A percentile compares a stretch with the other conserved stretches of the same genome.
These are phyloP conservation scores for Erethizon dorsatum DNA, from an alignment of 2,797 vertebrate genomes.

Conservation along the genomic window DNA sequence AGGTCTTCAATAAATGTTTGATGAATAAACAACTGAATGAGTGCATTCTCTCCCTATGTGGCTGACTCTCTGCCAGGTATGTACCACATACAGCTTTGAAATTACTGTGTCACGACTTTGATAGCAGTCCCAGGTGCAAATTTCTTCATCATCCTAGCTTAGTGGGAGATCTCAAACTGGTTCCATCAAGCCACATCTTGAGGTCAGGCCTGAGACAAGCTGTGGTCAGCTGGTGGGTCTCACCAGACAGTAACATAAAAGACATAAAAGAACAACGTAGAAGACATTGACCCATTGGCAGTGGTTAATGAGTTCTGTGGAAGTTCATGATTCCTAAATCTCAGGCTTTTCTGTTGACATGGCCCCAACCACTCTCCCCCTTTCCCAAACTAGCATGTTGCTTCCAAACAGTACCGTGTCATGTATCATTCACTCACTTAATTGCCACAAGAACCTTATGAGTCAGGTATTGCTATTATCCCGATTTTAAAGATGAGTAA, in stretches of 20 bases:
- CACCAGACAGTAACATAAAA: background rate
- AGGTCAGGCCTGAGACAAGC: background rate
- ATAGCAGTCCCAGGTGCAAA: background rate
- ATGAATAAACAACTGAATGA: background rate
- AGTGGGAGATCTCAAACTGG: background rate
- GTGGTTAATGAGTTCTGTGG: background rate
- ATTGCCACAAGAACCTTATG: background rate
- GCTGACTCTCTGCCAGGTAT: background rate
- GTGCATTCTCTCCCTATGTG: background rate
- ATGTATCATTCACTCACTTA: background rate
- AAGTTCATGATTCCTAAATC: conserved; percentile 9
- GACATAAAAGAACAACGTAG: background rate
- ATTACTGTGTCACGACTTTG: background rate
- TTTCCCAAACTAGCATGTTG: background rate
- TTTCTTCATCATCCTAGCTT: background rate
- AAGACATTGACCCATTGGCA: background rate
- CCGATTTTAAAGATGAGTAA: background rate
- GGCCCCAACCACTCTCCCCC: background rate
- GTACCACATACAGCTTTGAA: background rate
- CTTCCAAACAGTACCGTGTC: background rate
- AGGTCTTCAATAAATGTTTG: background rate
- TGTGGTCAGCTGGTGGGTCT: background rate
- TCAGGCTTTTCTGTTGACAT: background rate
- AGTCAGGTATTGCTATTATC: background rate
- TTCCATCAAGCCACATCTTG: background rate